These are phyloP conservation scores for Halyomorpha halys DNA, from an alignment of 1,140 invertebrate species.

Conservation along the genomic window DNA sequence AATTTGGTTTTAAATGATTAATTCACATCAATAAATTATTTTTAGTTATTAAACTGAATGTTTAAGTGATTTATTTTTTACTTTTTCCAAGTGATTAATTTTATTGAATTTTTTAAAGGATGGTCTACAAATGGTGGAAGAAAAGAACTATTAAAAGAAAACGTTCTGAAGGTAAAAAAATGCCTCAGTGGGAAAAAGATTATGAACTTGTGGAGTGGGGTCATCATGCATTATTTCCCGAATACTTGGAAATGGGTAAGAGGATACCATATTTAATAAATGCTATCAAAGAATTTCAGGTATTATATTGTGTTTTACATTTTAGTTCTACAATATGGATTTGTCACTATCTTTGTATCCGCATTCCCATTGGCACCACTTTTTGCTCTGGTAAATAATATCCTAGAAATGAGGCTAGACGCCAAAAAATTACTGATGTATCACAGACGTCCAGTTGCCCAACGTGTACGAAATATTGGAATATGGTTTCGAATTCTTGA, in stretches of 20 bases:
- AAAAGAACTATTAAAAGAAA: conserved; percentile 32
- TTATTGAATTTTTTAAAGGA: conserved; percentile 24
- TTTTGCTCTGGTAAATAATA: conserved; percentile 81
- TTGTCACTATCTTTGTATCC: conserved; percentile 82
- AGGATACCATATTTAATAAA: neutral
- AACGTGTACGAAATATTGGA: conserved; percentile 75
- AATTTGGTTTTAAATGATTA: too few relatives aligned
- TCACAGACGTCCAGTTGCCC: conserved; percentile 62
- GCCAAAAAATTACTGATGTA: conserved; percentile 66
- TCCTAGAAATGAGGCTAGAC: conserved; percentile 80
- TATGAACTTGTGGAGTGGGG: conserved; percentile 83
- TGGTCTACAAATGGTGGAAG: conserved; percentile 30
- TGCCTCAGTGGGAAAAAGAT: conserved; percentile 75
- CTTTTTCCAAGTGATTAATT: neutral
- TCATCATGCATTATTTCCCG: conserved; percentile 84
- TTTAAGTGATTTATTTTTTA: too few relatives aligned
- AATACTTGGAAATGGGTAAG: conserved; percentile 94
- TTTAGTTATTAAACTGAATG: too few relatives aligned
- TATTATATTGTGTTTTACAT: conserved; percentile 29
- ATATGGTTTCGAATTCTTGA: conserved; percentile 88
- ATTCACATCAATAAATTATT: too few relatives aligned
- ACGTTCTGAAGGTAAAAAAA: conserved; percentile 31
- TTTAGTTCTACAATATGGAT: conserved; percentile 81
- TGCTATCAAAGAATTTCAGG: neutral
- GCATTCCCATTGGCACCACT: conserved; percentile 82